These are phyloP conservation scores for Athripsodes cinereus DNA, from an alignment of 2,888 invertebrate genomes.

Conservation along the genomic window DNA sequence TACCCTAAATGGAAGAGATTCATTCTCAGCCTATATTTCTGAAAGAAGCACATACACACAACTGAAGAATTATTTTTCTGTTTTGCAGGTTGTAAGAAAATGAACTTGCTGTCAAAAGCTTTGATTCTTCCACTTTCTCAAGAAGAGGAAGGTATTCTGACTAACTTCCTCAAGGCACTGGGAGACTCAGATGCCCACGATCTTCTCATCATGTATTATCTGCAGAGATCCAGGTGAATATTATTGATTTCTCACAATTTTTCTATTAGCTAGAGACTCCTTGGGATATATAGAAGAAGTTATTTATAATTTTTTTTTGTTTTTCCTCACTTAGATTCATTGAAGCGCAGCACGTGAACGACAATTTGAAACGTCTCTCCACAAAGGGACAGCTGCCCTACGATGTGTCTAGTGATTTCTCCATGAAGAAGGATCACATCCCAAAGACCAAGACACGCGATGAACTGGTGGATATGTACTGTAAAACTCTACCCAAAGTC, in stretches of 20 bases:
- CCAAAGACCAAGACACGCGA: constrained; percentile 43
- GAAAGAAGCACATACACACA: too few species aligned
- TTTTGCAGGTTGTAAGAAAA: constrained; percentile 49
- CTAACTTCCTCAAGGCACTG: constrained; percentile 55
- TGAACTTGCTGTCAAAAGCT: constrained; percentile 52
- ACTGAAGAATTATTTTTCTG: not conserved
- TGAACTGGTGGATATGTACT: constrained; percentile 47
- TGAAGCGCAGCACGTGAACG: constrained; percentile 51
- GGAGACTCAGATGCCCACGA: constrained; percentile 57
- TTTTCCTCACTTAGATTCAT: constrained; percentile 38
- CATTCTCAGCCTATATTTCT: too few species aligned
- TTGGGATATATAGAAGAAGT: too few species aligned
- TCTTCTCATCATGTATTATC: constrained; percentile 63
- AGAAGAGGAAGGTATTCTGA: constrained; percentile 62
- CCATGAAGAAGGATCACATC: constrained; percentile 32
- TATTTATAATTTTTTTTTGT: not conserved
- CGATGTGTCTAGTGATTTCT: constrained; percentile 38
- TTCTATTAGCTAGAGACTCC: too few species aligned
- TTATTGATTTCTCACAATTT: not conserved
- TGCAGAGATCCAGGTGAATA: constrained; percentile 34
- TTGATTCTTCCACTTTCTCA: constrained; percentile 56
- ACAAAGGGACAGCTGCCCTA: constrained; percentile 35
- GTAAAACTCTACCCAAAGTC: constrained; percentile 45
- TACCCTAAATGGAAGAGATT: too few species aligned
- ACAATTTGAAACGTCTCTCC: constrained; percentile 33